Evolutionary conservation across 2,797 vertebrate species (phyloP).

Genomic region (Crocodylus rhombifer): DNA sequence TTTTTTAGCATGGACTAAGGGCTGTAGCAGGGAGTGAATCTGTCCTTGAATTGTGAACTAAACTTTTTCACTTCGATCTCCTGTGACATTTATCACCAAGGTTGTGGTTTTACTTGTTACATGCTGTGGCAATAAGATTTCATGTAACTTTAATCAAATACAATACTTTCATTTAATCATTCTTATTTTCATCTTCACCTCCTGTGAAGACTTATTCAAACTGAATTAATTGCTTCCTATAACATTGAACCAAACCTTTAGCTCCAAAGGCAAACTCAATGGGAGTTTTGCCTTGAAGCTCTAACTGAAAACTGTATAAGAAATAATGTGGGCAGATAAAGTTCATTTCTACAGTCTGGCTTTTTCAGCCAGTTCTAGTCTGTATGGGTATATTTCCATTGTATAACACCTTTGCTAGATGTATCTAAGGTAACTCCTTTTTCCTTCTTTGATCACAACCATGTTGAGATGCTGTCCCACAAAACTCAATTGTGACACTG

Average conservation of each 20-base stretch:
- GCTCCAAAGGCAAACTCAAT: not conserved
- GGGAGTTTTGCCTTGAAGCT: not conserved
- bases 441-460: no score
- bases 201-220: not conserved
- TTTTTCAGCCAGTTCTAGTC: not conserved
- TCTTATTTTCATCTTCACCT: constrained; percentile 20
- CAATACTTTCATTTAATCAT: not conserved
- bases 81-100: constrained; percentile 20
- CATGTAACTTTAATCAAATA: constrained; percentile 46
- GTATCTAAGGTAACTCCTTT: no score
- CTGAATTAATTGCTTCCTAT: not conserved
- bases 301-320: not conserved
- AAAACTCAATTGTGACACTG: no score
- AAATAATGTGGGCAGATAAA: not conserved
- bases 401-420: no score
- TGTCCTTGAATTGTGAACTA: constrained; percentile 50
- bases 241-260: not conserved
- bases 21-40: not conserved
- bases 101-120: constrained; percentile 9
- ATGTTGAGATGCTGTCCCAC: no score
- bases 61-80: constrained; percentile 40
- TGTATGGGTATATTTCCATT: not conserved
- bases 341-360: not conserved
- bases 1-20: constrained; percentile 42
- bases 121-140: constrained; percentile 23